Percentiles rank a stretch among this genome's conserved stretches.
Conservation (phyloP, 2,888 invertebrate genomes). For the Tetranychus piercei region DNA sequence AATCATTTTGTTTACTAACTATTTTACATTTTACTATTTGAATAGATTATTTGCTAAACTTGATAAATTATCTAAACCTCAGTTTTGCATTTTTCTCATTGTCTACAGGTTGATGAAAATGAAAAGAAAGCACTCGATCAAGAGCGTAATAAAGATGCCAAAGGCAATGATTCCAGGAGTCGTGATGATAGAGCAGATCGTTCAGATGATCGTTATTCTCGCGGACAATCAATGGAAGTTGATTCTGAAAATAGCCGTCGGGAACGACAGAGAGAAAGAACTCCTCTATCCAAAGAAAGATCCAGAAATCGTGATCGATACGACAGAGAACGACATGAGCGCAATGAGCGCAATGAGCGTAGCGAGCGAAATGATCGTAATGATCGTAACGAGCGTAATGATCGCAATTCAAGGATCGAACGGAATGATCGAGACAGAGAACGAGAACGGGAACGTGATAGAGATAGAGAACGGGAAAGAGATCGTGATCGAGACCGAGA, state of each 20-base stretch:
- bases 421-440: constrained; percentile 22
- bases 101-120: background rate
- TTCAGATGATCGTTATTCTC: constrained; percentile 4
- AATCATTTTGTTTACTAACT: no score
- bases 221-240: constrained; percentile 1
- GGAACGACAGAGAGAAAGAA: background rate
- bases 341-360: background rate
- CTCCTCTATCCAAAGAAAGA: background rate
- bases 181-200: background rate
- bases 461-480: constrained; percentile 18
- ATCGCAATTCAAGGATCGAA: constrained; percentile 9
- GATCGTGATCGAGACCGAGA: constrained; percentile 39
- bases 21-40: no score
- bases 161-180: background rate
- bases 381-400: background rate
- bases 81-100: no score
- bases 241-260: background rate
- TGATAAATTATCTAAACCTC: no score
- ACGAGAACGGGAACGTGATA: constrained; percentile 23
- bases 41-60: no score
- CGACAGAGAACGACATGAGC: background rate
- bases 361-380: constrained; percentile 12
- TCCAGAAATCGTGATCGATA: background rate
- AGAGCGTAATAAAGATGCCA: background rate
- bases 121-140: background rate